Evolutionary conservation across 2,888 invertebrate species (phyloP).

Genomic region (Yponomeuta cagnagella): DNA sequence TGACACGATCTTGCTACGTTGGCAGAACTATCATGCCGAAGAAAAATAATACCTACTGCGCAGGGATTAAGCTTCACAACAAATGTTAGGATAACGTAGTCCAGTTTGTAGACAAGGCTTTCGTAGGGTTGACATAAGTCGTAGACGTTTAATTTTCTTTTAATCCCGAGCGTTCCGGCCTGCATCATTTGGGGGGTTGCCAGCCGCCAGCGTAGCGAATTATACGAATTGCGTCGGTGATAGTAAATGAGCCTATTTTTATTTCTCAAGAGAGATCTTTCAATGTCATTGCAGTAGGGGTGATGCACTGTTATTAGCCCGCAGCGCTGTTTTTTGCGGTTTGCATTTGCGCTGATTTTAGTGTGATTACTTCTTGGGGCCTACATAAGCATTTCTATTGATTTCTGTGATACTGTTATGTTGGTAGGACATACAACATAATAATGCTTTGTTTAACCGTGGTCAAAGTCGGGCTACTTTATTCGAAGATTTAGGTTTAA

Average conservation of each 20-base stretch:
- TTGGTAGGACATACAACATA: too few species aligned
- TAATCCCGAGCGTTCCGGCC: conserved; percentile 68
- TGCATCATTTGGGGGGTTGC: conserved; percentile 65
- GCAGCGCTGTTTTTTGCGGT: conserved; percentile 40
- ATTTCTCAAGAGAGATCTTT: conserved; percentile 52
- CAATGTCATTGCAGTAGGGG: conserved; percentile 5
- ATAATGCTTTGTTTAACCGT: too few species aligned
- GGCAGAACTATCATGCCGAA: not conserved
- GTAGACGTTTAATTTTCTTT: conserved; percentile 72
- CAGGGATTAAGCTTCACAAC: not conserved
- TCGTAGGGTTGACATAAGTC: conserved; percentile 59
- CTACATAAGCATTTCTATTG: too few species aligned
- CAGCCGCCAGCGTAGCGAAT: conserved; percentile 62
- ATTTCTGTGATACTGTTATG: too few species aligned
- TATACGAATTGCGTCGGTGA: conserved; percentile 70
- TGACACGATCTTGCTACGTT: conserved; percentile 32
- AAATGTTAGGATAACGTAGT: not conserved
- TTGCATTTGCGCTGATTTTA: not conserved
- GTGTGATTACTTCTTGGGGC: not conserved
- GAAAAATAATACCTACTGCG: not conserved
- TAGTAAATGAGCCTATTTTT: conserved; percentile 71
- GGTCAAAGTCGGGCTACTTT: too few species aligned
- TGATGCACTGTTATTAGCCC: not conserved
- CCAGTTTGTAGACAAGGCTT: not conserved
- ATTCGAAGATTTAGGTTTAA: too few species aligned